Conservation (phyloP, 2,888 invertebrate genomes). For the Brenthis hecate region DNA sequence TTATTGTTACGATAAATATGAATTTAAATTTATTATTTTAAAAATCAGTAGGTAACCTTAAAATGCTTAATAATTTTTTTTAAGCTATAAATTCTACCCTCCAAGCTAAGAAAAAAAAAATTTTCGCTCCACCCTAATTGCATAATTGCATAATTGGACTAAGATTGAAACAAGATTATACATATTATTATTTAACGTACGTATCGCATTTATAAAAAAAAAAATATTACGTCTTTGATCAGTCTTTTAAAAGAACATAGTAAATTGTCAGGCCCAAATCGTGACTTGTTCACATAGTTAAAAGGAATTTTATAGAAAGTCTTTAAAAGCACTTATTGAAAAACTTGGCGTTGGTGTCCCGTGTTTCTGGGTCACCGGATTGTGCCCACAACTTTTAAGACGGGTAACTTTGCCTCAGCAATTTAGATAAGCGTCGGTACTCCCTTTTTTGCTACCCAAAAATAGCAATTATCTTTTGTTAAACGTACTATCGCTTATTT, state of each 20-base stretch:
- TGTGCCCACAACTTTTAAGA: constrained; percentile 41
- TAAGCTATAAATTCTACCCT: no score
- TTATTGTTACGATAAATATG: no score
- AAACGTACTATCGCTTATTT: constrained; percentile 15
- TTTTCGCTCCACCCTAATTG: no score
- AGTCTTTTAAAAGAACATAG: not conserved
- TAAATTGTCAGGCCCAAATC: constrained; percentile 40
- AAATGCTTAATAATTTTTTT: no score
- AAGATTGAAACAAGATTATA: no score
- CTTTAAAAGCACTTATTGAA: constrained; percentile 67
- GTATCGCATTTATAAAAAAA: no score
- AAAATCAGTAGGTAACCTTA: no score
- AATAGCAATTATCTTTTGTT: constrained; percentile 28
- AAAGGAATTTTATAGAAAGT: constrained; percentile 56
- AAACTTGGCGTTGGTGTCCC: constrained; percentile 59
- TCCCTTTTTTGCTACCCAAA: constrained; percentile 14
- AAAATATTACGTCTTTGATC: no score
- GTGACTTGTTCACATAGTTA: constrained; percentile 45
- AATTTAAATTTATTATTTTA: no score
- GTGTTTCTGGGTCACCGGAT: constrained; percentile 62
- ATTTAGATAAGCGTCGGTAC: constrained; percentile 35
- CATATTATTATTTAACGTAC: no score
- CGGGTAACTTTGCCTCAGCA: constrained; percentile 45
- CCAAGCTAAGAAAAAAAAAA: no score
- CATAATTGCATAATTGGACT: no score